Evolutionary conservation across 2,888 invertebrate genomes (phyloP), one percentile per base, ranked within the genome.

Genomic region (Cataglyphis rosenhaueri): DNA sequence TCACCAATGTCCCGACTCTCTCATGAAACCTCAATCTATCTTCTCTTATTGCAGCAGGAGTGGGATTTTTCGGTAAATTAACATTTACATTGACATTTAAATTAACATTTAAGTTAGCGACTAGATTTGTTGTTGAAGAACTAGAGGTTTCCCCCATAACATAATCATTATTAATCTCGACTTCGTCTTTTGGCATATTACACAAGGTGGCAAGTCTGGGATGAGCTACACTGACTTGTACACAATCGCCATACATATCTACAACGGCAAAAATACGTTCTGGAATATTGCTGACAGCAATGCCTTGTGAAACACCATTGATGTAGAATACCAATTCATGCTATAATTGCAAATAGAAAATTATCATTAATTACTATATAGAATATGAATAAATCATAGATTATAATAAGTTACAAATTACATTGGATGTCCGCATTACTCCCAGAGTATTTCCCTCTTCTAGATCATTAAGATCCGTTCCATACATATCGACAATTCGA

Each of bases 251-350:
- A 93, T 97, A 98, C 91, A 98, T 95, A 94, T 98, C 97, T 32
- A 98, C 96, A 57, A 98, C 96, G 41, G 97, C 98, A 95, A 96
- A 97, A 10, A 98, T 96, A 82, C 96, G 95, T 29, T 95, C 92
- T 0, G 98, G 98, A 88, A 99, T 95, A 89, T 97, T 97, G 88
- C 95, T 96, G 0, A 97, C 98, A 3, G 98, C 99, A 55, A 98
- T 96, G 0, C 99, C 99, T 94, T 98, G 98, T 32, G 98, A 97
- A 89, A 97, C 96, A 1, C 98, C 98, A 94, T 99, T 99, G 25
- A 99, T 96, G 93, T 97, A 98, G 94, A 98, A 98, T 92, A 98
- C 96, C 83, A 99, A 95, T 91, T 98, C 98, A 10, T 97, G 97
- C 96, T 97, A 93, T 83, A 91, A 93, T 85, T 32, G 4, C 10